These are phyloP conservation scores for Drosophila nebulosa DNA, from an alignment of 1,140 invertebrate species.

Conservation along the genomic window DNA sequence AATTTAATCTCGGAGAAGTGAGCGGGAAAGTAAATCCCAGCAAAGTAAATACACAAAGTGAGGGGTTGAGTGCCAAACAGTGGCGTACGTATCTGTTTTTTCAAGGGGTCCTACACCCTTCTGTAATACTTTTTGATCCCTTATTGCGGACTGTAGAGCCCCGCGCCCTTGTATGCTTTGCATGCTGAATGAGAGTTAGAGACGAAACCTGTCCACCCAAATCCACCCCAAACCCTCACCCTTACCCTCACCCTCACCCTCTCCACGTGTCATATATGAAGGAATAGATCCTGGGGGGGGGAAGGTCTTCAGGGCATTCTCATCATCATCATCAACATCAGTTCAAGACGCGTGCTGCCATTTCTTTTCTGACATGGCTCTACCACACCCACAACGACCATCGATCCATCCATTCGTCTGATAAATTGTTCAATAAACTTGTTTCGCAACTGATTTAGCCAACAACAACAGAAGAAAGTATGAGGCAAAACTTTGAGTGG, in stretches of 20 bases:
- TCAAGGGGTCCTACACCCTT: too few species aligned
- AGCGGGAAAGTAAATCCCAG: slow-evolving; percentile 29
- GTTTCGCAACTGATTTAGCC: slow-evolving; percentile 70
- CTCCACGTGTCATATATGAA: not conserved
- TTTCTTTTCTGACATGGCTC: slow-evolving; percentile 56
- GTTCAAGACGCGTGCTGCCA: slow-evolving; percentile 53
- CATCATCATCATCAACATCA: slow-evolving; percentile 30
- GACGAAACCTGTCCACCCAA: not conserved
- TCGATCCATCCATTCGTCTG: slow-evolving; percentile 19
- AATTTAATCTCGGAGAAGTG: slow-evolving; percentile 44
- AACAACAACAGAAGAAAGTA: slow-evolving; percentile 42
- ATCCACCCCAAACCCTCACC: not conserved
- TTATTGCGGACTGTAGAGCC: too few species aligned
- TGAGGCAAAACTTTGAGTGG: slow-evolving; percentile 31
- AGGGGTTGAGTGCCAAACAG: not conserved
- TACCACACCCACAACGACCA: slow-evolving; percentile 2
- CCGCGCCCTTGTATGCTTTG: not conserved
- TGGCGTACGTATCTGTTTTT: not conserved
- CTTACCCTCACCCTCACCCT: not conserved
- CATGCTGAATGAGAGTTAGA: not conserved
- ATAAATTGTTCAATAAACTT: slow-evolving; percentile 78
- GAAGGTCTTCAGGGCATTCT: not conserved
- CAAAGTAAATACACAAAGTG: slow-evolving; percentile 5
- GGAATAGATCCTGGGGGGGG: not conserved
- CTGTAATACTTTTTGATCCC: too few species aligned